Base-by-base conservation (phyloP, 1,140 invertebrate genomes). In the Cecropterus lyciades region DNA sequence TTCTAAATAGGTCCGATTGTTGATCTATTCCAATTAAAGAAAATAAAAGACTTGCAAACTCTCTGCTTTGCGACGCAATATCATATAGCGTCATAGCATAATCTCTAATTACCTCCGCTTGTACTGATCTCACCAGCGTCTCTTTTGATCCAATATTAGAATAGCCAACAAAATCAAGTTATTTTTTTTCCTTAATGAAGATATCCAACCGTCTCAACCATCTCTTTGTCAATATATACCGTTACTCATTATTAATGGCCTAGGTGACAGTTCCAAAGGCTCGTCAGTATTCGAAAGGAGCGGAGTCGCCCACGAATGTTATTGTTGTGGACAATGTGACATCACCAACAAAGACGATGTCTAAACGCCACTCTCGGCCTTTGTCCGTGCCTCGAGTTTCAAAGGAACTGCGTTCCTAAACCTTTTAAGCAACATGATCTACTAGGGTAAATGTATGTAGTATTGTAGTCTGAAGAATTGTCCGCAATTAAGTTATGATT, bases 251-350 rank as follows among this genome's bases (percentile, higher is more conserved):
- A 42, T 63, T 40, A 52, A 63, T 63, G 59, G 37, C 24, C 33
- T 17, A 30, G 15, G 37, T 13, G 59, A 63, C 48, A 49, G 16
- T 42, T 42, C 10, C 46, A 52, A 51, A 62, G 46, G 17, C 37
- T 63, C 59, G 45, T 51, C 46, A 40, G 59, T 49, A 51, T 62
- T 63, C 48, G 48, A 62, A 62, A 20, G 59, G 59, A 62, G 17
- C 46, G 45, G 33, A 20, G 59, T 62, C 59, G 59, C 59, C 46
- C 46, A 62, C 33, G 46, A 62, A 37, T 20, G 48, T 42, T 46
- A 62, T 51, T 62, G 59, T 62, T 42, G 59, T 42, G 59, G 59
- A 62, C 59, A 62, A 62, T 62, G 59, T 62, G 59, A 62, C 59
- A 62, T 62, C 59, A 62, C 46, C 46, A 62, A 62, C 59, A 62